Base-by-base conservation (phyloP, 2,888 invertebrate genomes). In the Calliphora vomitoria region DNA sequence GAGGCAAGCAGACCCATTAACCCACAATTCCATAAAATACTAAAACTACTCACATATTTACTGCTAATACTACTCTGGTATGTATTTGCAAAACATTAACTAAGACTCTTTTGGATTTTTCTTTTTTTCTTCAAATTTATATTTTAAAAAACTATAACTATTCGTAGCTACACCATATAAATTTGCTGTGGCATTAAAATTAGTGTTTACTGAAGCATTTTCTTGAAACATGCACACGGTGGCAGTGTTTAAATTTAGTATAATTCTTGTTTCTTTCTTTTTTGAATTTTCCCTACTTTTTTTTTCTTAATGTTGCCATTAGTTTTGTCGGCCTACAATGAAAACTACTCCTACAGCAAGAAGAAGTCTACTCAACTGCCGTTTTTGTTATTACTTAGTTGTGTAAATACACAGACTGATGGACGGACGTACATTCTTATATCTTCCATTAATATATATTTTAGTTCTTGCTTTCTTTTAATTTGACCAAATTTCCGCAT, bases 21-120 rank as follows among this genome's bases (percentile, higher is more conserved):
- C 89, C 89, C 78, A 89, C 87, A 89, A 89, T 89, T 89, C 87
- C 80, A 84, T 85, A 76, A 85, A 81, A 75, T 47, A 80, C 41
- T 71, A 69, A 76, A 74, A 81, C 35, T 64, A 41, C 25, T 44
- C 44, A 60, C 25, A 31, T 31, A 25, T 15, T 31, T 31, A 10
- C 55, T 64, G 66, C 74, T 68, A 47, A 82, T 68, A 58, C 62
- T 68, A 58, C 62, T 62, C 68, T 25, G 47, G n/a, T 50, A 58
- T 8, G 66, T 75, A 60, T 47, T 82, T 82, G 44, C 66, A 47
- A 68, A 47, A 68, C 44, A 75, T 82, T 82, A 82, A 75, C 74
- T 68, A 74, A 82, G 15, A 64, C 53, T 72, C 53, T 80, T 55
- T 18, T 8, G 31, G 15, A 15, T 25, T 20, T 35, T 58, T 74